A percentile compares a stretch with the other conserved stretches of the same genome.
Evolutionary conservation across 2,888 invertebrate species (phyloP).

Genomic region (Drosophila recens): DNA sequence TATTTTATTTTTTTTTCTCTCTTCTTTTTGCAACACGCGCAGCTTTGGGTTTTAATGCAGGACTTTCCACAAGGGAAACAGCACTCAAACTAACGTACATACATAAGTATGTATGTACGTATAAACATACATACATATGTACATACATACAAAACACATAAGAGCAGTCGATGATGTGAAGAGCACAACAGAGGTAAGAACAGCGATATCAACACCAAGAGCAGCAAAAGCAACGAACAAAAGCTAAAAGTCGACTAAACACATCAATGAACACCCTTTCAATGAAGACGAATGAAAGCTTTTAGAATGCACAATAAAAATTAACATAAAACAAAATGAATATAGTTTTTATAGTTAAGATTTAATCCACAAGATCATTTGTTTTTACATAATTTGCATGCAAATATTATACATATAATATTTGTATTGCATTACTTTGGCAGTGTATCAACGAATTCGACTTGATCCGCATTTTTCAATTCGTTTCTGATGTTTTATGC

Average conservation of each 20-base stretch:
- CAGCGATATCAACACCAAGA: slow-evolving; percentile 45
- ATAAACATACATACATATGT: slow-evolving; percentile 26
- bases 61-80: slow-evolving; percentile 43
- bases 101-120: slow-evolving; percentile 29
- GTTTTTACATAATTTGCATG: not conserved
- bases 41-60: slow-evolving; percentile 54
- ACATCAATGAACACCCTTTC: slow-evolving; percentile 27
- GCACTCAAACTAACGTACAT: slow-evolving; percentile 14
- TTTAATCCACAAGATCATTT: not conserved
- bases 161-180: slow-evolving; percentile 58
- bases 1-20: slow-evolving; percentile 66
- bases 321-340: not conserved
- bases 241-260: not conserved
- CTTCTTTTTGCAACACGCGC: slow-evolving; percentile 53
- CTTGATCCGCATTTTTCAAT: slow-evolving; percentile 14
- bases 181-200: slow-evolving; percentile 40
- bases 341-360: not conserved
- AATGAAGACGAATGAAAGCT: not conserved
- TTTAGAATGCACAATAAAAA: not conserved
- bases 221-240: slow-evolving; percentile 16
- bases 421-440: not conserved
- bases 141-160: slow-evolving; percentile 39
- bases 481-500: slow-evolving; percentile 22
- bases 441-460: slow-evolving; percentile 22
- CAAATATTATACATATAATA: not conserved